Conservation (phyloP, 2,888 invertebrate species). For the Holacanthella duospinosa region DNA sequence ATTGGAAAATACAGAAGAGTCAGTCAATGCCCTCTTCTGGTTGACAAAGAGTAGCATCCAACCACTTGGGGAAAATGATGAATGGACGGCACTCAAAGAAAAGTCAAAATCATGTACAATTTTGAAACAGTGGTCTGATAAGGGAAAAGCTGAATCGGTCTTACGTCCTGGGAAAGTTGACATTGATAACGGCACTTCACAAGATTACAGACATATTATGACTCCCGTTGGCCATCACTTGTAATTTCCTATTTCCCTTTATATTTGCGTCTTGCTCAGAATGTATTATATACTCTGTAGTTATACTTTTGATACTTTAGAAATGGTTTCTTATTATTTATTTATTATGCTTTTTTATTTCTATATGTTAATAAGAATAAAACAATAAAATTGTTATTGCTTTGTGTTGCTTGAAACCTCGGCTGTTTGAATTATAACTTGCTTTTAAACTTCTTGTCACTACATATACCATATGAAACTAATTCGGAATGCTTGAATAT, state of each 20-base stretch:
- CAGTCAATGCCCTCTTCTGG: background rate
- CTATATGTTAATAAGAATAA: background rate
- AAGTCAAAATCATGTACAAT: background rate
- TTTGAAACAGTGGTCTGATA: background rate
- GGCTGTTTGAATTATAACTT: too few species aligned
- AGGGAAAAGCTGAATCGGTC: background rate
- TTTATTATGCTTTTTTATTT: background rate
- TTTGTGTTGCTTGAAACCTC: too few species aligned
- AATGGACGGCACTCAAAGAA: background rate
- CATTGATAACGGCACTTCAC: background rate
- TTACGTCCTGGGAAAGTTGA: constrained; percentile 5
- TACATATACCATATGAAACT: too few species aligned
- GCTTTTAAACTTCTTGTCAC: too few species aligned
- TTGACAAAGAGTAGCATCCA: background rate
- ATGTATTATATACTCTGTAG: too few species aligned
- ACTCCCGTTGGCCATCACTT: background rate
- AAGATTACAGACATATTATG: constrained; percentile 4
- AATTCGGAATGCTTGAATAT: too few species aligned
- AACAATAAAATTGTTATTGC: too few species aligned
- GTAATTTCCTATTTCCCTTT: background rate
- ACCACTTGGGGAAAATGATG: background rate
- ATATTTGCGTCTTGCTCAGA: too few species aligned
- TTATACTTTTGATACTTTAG: too few species aligned
- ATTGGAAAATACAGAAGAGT: background rate
- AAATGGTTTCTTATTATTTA: background rate